Conservation (phyloP, 2,113 vertebrate genomes). For the Neolamprologus devosi region DNA sequence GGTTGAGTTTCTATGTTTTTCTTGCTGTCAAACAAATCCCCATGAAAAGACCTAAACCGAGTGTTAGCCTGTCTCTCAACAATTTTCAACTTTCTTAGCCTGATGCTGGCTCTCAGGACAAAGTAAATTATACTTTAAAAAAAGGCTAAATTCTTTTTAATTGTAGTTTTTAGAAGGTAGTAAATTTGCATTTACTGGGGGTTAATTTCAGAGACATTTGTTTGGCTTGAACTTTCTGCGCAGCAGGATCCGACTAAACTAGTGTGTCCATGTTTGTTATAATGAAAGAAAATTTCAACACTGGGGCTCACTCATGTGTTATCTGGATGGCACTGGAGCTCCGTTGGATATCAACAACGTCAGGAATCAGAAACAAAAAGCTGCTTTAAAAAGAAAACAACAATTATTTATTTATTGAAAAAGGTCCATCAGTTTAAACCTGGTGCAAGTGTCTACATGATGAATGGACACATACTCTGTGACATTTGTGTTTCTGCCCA, state of each 20-base stretch:
- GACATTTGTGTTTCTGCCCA: neutral
- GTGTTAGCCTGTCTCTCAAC: neutral
- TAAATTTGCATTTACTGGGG: neutral
- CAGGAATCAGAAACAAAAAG: neutral
- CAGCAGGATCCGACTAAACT: neutral
- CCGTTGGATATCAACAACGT: neutral
- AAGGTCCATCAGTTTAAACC: slow-evolving; percentile 1
- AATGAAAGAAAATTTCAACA: neutral
- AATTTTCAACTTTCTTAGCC: neutral
- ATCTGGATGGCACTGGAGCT: neutral
- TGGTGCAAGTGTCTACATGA: neutral
- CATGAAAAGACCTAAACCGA: neutral
- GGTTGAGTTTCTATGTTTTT: neutral
- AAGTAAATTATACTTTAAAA: neutral
- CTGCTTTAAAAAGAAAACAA: neutral
- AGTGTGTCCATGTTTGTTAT: neutral
- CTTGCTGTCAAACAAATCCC: neutral
- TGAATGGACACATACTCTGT: neutral
- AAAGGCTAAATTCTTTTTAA: neutral
- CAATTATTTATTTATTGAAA: neutral
- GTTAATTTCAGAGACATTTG: neutral
- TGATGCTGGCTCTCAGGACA: neutral
- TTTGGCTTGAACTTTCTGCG: neutral
- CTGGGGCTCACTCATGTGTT: neutral
- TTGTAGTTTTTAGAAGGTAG: neutral